Evolutionary conservation across 2,113 vertebrate genomes (phyloP), one percentile per base, ranked within the genome.

Genomic region (Stictonetta naevosa): DNA sequence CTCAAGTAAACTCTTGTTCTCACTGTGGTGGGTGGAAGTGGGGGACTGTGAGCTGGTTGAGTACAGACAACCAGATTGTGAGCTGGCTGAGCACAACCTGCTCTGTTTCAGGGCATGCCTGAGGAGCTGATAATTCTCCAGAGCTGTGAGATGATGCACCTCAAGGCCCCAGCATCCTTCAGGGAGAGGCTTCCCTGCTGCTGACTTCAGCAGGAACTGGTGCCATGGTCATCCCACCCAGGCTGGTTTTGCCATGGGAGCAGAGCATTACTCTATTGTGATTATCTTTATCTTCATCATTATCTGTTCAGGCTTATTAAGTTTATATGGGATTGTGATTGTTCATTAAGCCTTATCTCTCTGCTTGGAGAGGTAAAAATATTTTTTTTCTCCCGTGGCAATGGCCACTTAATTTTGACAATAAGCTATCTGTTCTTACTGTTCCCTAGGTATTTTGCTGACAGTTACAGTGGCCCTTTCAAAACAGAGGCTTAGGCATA

Each of bases 141-240:
- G 81, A 74, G 42, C 69, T 67, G 33, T 29, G 38, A 73, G 50
- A 59, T 28, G 73, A 55, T 28, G 73, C 11, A 1, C 48, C 31
- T 69, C 13, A 2, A 25, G 25, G 58, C 38, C 55, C 11, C 1
- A 1, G 40, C 16, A 33, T 82, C 44, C 66, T 62, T 15, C 4
- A 7, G 25, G 68, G 29, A 66, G 44, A 76, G 33, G 25, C 9
- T 78, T 67, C 33, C 12, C 16, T 76, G 72, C 44, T 9, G 3
- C 55, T 34, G 38, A 7, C 34, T 64, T 56, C 3, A 4, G 34
- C 18, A 42, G 56, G n/a, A 9, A 31, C 33, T 80, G 63, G 8
- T 64, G 48, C 59, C 46, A 25, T 6, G 1, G 4, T n/a, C 42
- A 10, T 68, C 36, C 33, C 59, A 74, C 33, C 18, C 0, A 0